Percentiles rank a stretch among this genome's conserved stretches.
These are phyloP conservation scores for Tyto alba DNA, from an alignment of 2,113 vertebrate species.

Conservation along the genomic window DNA sequence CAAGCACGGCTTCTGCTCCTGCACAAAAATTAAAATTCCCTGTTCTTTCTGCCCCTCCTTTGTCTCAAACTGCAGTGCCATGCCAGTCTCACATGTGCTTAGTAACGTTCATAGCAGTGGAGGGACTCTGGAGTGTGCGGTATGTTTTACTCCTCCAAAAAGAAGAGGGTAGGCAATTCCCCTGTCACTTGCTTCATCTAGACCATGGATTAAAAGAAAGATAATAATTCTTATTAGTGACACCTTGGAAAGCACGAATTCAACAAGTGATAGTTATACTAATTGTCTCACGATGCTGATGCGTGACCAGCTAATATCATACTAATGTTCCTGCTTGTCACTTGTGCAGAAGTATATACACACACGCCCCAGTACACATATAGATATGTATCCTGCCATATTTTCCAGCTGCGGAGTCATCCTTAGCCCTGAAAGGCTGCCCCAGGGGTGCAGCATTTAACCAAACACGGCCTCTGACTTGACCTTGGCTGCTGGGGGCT, in stretches of 20 bases:
- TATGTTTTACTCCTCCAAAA: not conserved
- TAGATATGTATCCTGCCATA: rapidly evolving
- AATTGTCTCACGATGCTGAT: not conserved
- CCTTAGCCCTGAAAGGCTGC: rapidly evolving
- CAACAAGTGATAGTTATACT: not conserved
- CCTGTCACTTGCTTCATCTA: not conserved
- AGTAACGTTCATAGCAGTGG: not conserved
- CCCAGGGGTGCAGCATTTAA: not conserved
- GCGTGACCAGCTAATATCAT: not conserved
- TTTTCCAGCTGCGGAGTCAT: not conserved
- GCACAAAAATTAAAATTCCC: not conserved
- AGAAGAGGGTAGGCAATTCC: not conserved
- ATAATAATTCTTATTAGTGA: not conserved
- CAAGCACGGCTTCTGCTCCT: not conserved
- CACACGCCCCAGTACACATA: rapidly evolving
- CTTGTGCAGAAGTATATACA: not conserved
- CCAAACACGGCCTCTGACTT: not conserved
- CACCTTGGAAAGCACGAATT: not conserved
- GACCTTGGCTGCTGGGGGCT: not conserved
- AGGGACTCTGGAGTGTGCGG: not conserved
- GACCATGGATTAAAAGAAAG: not conserved
- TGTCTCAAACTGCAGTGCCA: not conserved
- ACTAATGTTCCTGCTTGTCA: rapidly evolving
- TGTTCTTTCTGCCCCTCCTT: not conserved
- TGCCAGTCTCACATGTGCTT: not conserved